phyloP scores from a whole-genome alignment of 2,797 vertebrate species.

The Cyclopterus lumpus region DNA sequence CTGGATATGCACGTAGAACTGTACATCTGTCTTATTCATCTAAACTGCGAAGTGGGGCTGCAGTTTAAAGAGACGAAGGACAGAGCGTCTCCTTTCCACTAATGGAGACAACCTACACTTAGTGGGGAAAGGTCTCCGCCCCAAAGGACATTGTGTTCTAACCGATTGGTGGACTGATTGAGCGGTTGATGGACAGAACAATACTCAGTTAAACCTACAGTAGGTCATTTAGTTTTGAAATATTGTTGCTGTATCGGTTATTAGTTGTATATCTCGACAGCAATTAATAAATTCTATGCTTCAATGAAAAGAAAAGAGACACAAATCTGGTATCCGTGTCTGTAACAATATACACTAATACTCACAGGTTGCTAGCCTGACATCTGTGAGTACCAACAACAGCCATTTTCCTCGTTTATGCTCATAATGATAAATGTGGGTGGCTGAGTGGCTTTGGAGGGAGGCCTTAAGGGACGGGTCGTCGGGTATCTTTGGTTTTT shows the following conservation, averaged over 20 bases:
- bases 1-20: constrained; percentile 38
- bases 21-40: constrained; percentile 39
- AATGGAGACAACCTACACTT: constrained; percentile 2
- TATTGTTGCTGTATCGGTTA: background rate
- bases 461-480: background rate
- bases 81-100: background rate
- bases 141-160: background rate
- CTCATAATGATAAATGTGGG: too few relatives aligned
- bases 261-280: background rate
- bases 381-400: too few relatives aligned
- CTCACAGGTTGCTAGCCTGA: too few relatives aligned
- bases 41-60: constrained; percentile 2
- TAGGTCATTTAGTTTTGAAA: background rate
- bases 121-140: background rate
- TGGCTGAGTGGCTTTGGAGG: too few relatives aligned
- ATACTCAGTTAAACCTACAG: background rate
- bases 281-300: background rate
- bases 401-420: too few relatives aligned
- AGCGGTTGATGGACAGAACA: too few relatives aligned
- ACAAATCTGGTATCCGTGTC: too few relatives aligned
- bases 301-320: too few relatives aligned
- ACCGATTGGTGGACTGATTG: too few relatives aligned
- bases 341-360: too few relatives aligned
- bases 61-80: background rate
- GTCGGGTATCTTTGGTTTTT: background rate